These are phyloP conservation scores for Tinea trinotella DNA, from an alignment of 2,888 invertebrate species.

Conservation along the genomic window DNA sequence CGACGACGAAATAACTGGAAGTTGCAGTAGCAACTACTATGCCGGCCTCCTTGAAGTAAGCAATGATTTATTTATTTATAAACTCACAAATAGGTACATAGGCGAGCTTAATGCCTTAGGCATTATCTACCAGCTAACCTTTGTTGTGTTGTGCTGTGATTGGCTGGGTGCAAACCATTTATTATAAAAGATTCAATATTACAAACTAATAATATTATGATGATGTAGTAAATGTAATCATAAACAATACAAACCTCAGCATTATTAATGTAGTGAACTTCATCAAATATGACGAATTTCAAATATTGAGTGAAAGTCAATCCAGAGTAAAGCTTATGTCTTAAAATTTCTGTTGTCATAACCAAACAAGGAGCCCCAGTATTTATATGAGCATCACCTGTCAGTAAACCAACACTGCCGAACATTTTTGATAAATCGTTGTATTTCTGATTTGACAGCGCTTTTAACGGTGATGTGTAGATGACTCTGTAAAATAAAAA, in stretches of 20 bases:
- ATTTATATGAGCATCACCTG: slow-evolving; percentile 91
- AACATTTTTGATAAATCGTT: slow-evolving; percentile 90
- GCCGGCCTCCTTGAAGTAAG: no score
- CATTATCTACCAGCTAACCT: no score
- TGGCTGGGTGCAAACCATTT: no score
- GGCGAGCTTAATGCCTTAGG: no score
- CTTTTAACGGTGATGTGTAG: slow-evolving; percentile 96
- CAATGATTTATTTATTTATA: no score
- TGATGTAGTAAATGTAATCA: no score
- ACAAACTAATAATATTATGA: background rate
- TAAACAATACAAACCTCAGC: slow-evolving; percentile 75
- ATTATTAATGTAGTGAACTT: slow-evolving; percentile 95
- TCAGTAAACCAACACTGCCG: slow-evolving; percentile 88
- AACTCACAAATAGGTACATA: no score
- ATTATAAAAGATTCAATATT: no score
- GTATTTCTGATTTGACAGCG: slow-evolving; percentile 94
- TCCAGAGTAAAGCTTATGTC: slow-evolving; percentile 91
- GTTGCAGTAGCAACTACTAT: no score
- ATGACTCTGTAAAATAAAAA: slow-evolving; percentile 73
- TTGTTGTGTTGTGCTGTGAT: no score
- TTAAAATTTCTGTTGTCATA: slow-evolving; percentile 95
- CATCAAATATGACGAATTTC: slow-evolving; percentile 96
- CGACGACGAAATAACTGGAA: no score
- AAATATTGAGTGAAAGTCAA: slow-evolving; percentile 88
- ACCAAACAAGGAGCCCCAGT: slow-evolving; percentile 90